Evolutionary conservation across 2,113 vertebrate species (phyloP).

Genomic region (Callaeas wilsoni): DNA sequence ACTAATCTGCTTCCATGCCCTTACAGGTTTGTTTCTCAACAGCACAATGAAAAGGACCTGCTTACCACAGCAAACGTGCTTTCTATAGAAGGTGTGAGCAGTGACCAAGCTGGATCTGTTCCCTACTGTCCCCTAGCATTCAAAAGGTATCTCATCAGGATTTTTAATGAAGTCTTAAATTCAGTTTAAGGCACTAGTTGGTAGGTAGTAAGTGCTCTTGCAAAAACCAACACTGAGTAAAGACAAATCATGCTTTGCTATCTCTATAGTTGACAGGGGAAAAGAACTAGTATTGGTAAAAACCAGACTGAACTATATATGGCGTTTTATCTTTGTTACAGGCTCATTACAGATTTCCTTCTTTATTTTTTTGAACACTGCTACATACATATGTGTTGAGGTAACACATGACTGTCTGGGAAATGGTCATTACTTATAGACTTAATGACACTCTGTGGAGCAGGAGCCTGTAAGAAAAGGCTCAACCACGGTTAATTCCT

Average conservation of each 20-base stretch:
- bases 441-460: neutral
- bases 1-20: neutral
- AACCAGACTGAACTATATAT: neutral
- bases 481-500: neutral
- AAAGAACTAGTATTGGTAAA: neutral
- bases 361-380: neutral
- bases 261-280: neutral
- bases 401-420: neutral
- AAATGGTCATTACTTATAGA: neutral
- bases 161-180: neutral
- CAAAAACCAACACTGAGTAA: neutral
- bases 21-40: neutral
- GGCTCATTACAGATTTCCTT: neutral
- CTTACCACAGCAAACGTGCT: neutral
- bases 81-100: neutral
- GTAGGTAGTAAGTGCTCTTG: neutral
- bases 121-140: neutral
- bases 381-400: neutral
- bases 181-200: neutral
- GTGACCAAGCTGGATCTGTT: neutral
- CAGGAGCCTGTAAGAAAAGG: neutral
- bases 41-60: neutral
- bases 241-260: neutral
- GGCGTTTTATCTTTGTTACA: neutral
- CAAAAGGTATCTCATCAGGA: neutral